These are phyloP conservation scores for Tetheella fluctuosa DNA, from an alignment of 2,888 invertebrate species.

Conservation along the genomic window DNA sequence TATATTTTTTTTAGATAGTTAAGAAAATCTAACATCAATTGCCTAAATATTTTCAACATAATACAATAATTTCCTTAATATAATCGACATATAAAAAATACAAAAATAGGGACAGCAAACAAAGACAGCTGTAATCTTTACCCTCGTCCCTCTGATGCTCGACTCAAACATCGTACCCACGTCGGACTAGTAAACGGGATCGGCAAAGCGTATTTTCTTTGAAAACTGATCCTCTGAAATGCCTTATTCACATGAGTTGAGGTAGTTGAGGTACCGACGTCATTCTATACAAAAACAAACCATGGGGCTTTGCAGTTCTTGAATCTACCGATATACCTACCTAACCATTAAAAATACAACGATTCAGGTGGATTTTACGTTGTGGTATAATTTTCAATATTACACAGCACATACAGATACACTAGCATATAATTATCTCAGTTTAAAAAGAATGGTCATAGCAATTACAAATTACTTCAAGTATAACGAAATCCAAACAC, in stretches of 20 bases:
- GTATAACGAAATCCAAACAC: too few species aligned
- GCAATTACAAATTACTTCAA: too few species aligned
- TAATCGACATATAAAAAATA: constrained; percentile 25
- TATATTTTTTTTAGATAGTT: not conserved
- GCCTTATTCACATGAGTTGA: constrained; percentile 46
- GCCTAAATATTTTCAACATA: not conserved
- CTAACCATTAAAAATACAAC: not conserved
- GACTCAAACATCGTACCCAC: constrained; percentile 42
- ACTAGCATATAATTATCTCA: too few species aligned
- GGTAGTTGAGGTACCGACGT: constrained; percentile 44
- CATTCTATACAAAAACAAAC: constrained; percentile 45
- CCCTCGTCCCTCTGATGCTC: constrained; percentile 40
- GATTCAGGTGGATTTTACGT: not conserved
- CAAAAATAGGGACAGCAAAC: constrained; percentile 34
- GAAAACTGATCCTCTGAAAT: constrained; percentile 60
- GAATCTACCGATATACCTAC: not conserved
- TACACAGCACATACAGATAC: too few species aligned
- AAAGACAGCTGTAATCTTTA: constrained; percentile 46
- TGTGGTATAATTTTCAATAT: not conserved
- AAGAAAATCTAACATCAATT: too few species aligned
- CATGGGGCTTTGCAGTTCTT: constrained; percentile 15
- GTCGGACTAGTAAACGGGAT: constrained; percentile 49
- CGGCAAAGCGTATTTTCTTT: constrained; percentile 63
- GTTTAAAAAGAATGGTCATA: not conserved
- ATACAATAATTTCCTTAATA: constrained; percentile 17